A percentile compares a stretch with the other conserved stretches of the same genome.
Conservation (phyloP, 2,888 invertebrate genomes). For the Callimorpha dominula region DNA sequence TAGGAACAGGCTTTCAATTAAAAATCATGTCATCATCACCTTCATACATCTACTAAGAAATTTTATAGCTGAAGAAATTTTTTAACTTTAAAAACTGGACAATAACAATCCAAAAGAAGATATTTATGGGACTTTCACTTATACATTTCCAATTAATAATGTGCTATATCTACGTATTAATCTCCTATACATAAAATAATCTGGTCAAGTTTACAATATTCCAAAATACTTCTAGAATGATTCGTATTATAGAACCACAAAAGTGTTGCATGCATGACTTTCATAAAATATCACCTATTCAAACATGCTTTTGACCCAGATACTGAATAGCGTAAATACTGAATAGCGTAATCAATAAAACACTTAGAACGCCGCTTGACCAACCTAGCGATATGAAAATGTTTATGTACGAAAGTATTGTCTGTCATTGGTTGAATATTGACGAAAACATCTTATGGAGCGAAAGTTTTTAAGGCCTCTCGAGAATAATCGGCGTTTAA, state of each 20-base stretch:
- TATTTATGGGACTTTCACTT: slow-evolving; percentile 2
- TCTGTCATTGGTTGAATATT: slow-evolving; percentile 20
- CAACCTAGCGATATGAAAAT: slow-evolving; percentile 36
- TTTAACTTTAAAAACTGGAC: background rate
- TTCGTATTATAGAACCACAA: background rate
- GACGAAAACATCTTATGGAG: background rate
- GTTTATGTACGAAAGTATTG: slow-evolving; percentile 39
- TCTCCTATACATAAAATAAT: background rate
- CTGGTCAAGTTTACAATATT: background rate
- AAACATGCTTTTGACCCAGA: slow-evolving; percentile 41
- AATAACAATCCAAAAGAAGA: background rate
- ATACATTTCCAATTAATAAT: background rate
- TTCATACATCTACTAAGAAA: slow-evolving; percentile 1
- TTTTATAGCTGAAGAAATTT: background rate
- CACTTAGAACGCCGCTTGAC: slow-evolving; percentile 33
- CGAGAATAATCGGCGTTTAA: background rate
- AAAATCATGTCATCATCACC: too few species aligned
- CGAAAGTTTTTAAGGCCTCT: slow-evolving; percentile 7
- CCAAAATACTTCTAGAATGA: background rate
- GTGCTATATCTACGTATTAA: background rate
- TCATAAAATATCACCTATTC: slow-evolving; percentile 43
- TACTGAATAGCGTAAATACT: slow-evolving; percentile 19
- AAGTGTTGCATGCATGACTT: slow-evolving; percentile 25
- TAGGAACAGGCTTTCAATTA: background rate
- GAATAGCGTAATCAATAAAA: slow-evolving; percentile 24